Percentiles rank a stretch among this genome's conserved stretches.
Conservation (phyloP, 2,113 vertebrate species). For the Carettochelys insculpta region DNA sequence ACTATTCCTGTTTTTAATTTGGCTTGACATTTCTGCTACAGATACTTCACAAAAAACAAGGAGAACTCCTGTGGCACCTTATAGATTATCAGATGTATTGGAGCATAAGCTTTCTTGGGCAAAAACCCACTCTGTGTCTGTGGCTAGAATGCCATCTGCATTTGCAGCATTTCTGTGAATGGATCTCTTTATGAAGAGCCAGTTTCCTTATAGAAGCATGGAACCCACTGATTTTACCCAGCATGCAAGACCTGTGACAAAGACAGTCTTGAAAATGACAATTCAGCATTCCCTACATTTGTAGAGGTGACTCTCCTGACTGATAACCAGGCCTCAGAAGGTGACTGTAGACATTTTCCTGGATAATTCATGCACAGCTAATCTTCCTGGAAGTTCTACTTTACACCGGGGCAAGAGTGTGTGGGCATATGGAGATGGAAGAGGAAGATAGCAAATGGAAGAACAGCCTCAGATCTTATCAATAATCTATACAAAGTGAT, state of each 20-base stretch:
- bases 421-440: neutral
- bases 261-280: neutral
- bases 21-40: neutral
- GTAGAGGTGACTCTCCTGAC: neutral
- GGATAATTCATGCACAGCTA: neutral
- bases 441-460: too few species aligned
- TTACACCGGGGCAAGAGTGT: neutral
- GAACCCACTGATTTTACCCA: slow-evolving; percentile 25
- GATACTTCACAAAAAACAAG: neutral
- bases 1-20: neutral
- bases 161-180: neutral
- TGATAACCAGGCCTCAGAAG: neutral
- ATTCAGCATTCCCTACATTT: neutral
- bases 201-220: neutral
- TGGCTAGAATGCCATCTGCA: neutral
- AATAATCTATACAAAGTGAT: neutral
- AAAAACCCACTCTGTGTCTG: neutral
- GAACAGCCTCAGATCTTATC: too few species aligned
- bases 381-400: neutral
- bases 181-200: neutral
- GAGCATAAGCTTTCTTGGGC: too few species aligned
- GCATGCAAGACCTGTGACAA: neutral
- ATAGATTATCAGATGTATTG: too few species aligned
- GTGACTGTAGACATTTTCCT: neutral
- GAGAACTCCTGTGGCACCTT: too few species aligned